Evolutionary conservation across 2,113 vertebrate genomes (phyloP).

Genomic region (Eupsittula cactorum): DNA sequence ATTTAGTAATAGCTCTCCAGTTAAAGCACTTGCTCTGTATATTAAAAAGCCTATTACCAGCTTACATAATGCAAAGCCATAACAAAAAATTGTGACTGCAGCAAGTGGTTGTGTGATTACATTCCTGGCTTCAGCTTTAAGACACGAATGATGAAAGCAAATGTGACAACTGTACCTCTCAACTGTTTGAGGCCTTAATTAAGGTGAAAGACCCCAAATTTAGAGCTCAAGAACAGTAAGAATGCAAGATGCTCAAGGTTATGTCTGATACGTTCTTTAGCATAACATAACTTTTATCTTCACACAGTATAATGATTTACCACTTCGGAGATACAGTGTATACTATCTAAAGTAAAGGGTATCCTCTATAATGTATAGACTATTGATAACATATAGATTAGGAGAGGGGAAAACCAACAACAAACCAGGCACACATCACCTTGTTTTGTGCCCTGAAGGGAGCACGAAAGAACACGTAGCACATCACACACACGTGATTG

Average conservation of each 20-base stretch:
- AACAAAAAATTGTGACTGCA: background rate
- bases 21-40: background rate
- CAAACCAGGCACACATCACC: background rate
- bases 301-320: background rate
- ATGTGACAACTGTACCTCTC: background rate
- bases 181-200: background rate
- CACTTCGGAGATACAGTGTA: background rate
- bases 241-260: background rate
- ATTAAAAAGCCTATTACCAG: background rate
- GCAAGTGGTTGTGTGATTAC: background rate
- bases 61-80: background rate
- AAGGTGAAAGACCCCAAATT: background rate
- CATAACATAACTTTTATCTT: background rate
- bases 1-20: background rate
- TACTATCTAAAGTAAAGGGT: background rate
- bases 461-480: background rate
- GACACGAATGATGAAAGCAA: background rate
- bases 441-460: background rate
- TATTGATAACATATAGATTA: background rate
- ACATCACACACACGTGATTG: rapidly evolving
- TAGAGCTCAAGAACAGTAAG: background rate
- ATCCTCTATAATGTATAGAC: too few species aligned
- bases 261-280: rapidly evolving
- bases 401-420: background rate
- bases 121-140: background rate